Evolutionary conservation across 2,113 vertebrate species (phyloP), one percentile per base, ranked within the genome.

Genomic region (Pachycephala philippinensis): DNA sequence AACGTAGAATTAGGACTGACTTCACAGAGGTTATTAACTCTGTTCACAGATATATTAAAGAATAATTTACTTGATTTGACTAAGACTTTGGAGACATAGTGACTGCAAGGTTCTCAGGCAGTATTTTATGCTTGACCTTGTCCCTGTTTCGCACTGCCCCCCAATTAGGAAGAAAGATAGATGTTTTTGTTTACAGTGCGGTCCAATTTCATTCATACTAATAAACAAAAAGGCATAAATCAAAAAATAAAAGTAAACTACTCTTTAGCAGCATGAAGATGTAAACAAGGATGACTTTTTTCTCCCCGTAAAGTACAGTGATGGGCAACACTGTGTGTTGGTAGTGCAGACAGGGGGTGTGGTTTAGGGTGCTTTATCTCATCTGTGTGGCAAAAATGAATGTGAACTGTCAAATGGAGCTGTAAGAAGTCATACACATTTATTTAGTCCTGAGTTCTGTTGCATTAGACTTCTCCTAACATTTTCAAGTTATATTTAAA

Each of bases 121-220:
- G 76, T 74, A n/a, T 91, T 89, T 94, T 82, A 60, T 79, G 21
- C 37, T 87, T 81, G 75, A 92, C 89, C 89, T 96, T 95, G 90
- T 83, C 90, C 53, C 65, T 91, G 40, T 57, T 95, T 85, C 0
- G 0, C 35, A 16, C 66, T 91, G 65, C 77, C 47, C 91, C 56
- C 54, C 59, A 75, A 12, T 91, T 80, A 87, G 66, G 74, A 59
- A 71, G 64, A 77, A 80, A 90, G 77, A 95, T 94, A 76, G 59
- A 92, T 93, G 49, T 45, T 81, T 95, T 77, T 97, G 88, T 94
- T 95, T 94, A 87, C 84, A 63, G 24, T 45, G 45, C 76, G 70
- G 64, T 94, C 75, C 95, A 92, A 84, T 94, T 84, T 95, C 47
- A 94, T 92, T 94, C 86, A 66, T 45, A 50, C 54, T 90, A 94